Evolutionary conservation across 1,140 invertebrate genomes (phyloP).

Genomic region (Nixonia krombeini): DNA sequence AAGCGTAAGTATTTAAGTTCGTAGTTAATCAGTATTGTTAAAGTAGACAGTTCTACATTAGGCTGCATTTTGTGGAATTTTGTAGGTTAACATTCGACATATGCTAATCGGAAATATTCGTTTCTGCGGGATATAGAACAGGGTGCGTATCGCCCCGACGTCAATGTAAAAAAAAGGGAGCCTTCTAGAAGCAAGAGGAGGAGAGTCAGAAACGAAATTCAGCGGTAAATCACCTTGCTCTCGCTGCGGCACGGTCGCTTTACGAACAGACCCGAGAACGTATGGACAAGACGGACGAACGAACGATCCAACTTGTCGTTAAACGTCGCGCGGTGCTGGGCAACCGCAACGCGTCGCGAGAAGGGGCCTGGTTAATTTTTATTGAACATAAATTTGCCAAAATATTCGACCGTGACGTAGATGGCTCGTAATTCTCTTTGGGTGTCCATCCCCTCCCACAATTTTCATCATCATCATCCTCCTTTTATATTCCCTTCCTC

Average conservation of each 20-base stretch:
- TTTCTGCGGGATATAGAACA: constrained; percentile 17
- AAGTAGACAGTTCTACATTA: too few relatives aligned
- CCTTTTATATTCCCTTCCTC: constrained; percentile 1
- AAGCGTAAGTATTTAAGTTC: too few relatives aligned
- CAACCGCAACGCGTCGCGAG: constrained; percentile 46
- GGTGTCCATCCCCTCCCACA: constrained; percentile 37
- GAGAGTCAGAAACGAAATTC: constrained; percentile 41
- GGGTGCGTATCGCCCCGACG: constrained; percentile 18
- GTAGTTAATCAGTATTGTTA: too few relatives aligned
- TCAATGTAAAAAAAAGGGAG: constrained; percentile 39
- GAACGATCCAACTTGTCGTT: constrained; percentile 57
- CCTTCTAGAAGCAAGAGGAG: constrained; percentile 42
- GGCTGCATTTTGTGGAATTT: too few relatives aligned
- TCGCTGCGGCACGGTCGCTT: constrained; percentile 13
- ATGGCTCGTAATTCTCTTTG: constrained; percentile 56
- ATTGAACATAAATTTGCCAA: constrained; percentile 64
- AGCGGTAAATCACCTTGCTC: constrained; percentile 48
- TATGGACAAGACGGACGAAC: constrained; percentile 24
- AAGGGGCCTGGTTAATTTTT: constrained; percentile 62
- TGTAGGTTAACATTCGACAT: too few relatives aligned
- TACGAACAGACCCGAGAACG: constrained; percentile 21
- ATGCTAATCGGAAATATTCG: too few relatives aligned
- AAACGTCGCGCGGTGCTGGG: constrained; percentile 53
- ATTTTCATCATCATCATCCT: constrained; percentile 42
- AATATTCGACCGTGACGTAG: constrained; percentile 59